Conservation (phyloP, 2,797 vertebrate species). For the Anolis apletophallus region DNA sequence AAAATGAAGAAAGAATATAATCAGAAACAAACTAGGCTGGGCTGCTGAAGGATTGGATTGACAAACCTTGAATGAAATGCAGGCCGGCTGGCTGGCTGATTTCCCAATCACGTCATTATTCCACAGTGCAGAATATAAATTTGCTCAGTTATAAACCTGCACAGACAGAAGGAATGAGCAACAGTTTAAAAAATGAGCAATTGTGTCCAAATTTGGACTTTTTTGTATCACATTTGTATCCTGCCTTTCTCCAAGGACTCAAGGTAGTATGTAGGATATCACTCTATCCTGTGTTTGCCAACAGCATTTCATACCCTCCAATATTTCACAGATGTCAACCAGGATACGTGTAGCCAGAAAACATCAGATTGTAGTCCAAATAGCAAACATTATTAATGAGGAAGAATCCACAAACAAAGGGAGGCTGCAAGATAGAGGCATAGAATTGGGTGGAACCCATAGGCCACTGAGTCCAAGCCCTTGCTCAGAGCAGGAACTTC, state of each 20-base stretch:
- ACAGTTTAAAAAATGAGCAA: not conserved
- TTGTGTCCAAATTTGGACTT: not conserved
- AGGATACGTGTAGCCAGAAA: too few species aligned
- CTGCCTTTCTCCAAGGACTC: not conserved
- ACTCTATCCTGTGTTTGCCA: not conserved
- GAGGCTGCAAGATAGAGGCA: too few species aligned
- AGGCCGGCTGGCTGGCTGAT: not conserved
- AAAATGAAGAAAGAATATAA: not conserved
- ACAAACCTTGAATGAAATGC: not conserved
- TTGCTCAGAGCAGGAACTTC: too few species aligned
- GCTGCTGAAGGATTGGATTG: not conserved
- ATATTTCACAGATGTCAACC: too few species aligned
- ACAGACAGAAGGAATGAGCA: not conserved
- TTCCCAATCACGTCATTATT: not conserved
- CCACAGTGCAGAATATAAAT: not conserved
- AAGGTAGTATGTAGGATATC: not conserved
- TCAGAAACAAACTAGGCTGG: not conserved
- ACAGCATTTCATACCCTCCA: too few species aligned
- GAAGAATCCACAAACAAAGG: too few species aligned
- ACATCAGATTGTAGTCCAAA: too few species aligned
- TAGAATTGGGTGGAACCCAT: too few species aligned
- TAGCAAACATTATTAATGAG: too few species aligned
- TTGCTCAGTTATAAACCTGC: not conserved
- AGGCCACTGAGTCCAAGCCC: too few species aligned
- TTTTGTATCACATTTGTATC: not conserved